Conservation (phyloP, 2,797 vertebrate genomes). For the Erithacus rubecula region DNA sequence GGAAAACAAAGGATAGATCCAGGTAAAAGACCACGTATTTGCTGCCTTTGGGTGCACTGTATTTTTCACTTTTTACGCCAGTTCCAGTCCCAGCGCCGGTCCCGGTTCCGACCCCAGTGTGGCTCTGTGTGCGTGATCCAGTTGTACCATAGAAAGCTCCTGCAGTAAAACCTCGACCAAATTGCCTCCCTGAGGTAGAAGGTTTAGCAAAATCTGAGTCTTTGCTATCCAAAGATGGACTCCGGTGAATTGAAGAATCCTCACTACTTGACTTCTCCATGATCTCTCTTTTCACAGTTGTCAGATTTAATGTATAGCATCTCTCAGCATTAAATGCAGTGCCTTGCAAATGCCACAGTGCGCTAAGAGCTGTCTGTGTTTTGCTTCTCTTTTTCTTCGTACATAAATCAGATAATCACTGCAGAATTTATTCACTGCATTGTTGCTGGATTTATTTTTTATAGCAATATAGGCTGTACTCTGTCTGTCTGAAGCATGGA, state of each 20-base stretch:
- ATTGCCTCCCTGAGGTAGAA: conserved; percentile 90
- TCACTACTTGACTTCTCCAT: conserved; percentile 99
- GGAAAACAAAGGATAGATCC: conserved; percentile 99
- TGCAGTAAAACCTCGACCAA: conserved; percentile 93
- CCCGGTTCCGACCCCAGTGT: conserved; percentile 55
- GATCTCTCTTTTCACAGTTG: conserved; percentile 80
- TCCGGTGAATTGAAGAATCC: conserved; percentile 97
- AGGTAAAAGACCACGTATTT: conserved; percentile 99
- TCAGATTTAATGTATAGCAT: conserved; percentile 84
- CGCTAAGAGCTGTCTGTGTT: conserved; percentile 30
- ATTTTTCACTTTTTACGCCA: conserved; percentile 83
- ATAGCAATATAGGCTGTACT: conserved; percentile 16
- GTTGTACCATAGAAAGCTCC: conserved; percentile 97
- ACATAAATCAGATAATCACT: conserved; percentile 42
- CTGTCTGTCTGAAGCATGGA: conserved; percentile 12
- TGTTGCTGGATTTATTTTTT: conserved; percentile 51
- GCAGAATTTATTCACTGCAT: conserved; percentile 62
- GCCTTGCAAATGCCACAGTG: conserved; percentile 50
- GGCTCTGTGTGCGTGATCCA: conserved; percentile 78
- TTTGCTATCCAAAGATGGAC: conserved; percentile 96
- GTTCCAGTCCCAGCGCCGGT: conserved; percentile 65
- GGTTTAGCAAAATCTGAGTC: conserved; percentile 92
- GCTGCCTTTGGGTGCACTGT: conserved; percentile 91
- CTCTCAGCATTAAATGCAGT: conserved; percentile 79
- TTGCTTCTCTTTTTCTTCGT: conserved; percentile 15